Conservation (phyloP, 2,888 invertebrate genomes). For the Eupithecia inturbata region DNA sequence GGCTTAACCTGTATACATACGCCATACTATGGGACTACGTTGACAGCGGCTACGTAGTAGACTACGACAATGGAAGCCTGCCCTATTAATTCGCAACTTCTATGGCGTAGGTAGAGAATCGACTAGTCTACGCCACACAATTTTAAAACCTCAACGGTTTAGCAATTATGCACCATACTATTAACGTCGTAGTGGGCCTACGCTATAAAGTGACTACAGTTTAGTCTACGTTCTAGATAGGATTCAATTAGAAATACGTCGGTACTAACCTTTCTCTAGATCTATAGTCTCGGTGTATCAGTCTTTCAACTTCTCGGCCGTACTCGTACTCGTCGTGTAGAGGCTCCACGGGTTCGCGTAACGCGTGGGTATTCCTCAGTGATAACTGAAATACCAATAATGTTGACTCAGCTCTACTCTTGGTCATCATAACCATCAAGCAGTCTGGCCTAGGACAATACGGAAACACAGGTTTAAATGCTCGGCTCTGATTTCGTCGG, state of each 20-base stretch:
- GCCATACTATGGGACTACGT: too few species aligned
- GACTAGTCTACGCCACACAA: background rate
- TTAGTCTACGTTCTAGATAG: background rate
- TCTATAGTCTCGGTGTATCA: constrained; percentile 84
- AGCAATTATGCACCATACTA: background rate
- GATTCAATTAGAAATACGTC: background rate
- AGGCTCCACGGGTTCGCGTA: constrained; percentile 81
- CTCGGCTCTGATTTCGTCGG: constrained; percentile 32
- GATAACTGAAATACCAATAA: constrained; percentile 68
- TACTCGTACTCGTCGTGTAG: constrained; percentile 83
- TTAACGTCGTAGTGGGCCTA: background rate
- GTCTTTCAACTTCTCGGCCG: constrained; percentile 84
- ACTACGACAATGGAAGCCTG: too few species aligned
- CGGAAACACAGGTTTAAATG: constrained; percentile 35
- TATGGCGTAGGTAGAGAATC: constrained; percentile 10
- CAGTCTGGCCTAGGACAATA: constrained; percentile 38
- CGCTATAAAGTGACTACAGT: background rate
- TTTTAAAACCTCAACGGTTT: background rate
- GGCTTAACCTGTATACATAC: too few species aligned
- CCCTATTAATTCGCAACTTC: constrained; percentile 2
- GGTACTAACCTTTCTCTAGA: constrained; percentile 80
- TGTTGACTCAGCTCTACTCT: constrained; percentile 37
- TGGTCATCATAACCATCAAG: constrained; percentile 40
- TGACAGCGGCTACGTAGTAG: too few species aligned
- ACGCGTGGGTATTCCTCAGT: constrained; percentile 79